Base-by-base conservation (phyloP, 35 echinoderm and acorn worm genomes). In the Ptychodera flava region DNA sequence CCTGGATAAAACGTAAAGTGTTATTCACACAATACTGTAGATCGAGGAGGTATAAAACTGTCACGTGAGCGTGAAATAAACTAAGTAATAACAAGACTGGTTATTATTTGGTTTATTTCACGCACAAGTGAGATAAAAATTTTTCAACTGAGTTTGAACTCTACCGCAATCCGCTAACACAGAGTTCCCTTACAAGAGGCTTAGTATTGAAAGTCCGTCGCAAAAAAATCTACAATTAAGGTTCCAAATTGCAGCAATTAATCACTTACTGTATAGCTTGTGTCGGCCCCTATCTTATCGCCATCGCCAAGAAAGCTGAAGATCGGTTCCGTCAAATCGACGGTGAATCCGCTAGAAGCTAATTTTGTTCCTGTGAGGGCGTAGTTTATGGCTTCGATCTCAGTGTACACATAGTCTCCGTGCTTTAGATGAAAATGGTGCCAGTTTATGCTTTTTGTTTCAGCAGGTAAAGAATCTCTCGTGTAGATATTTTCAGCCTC, bases 391-490 rank as follows among this genome's bases (percentile, higher is more conserved):
- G n/a, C n/a, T n/a, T n/a, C n/a, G n/a, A n/a, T n/a, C n/a, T n/a
- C n/a, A n/a, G n/a, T n/a, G n/a, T n/a, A 90, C 1, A 90, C 88
- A 31, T 90, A 33, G 35, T 90, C 88, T 28, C 82, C 82, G 45
- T 90, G 80, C 29, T 85, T 81, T 22, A 90, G 88, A 35, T 90
- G 88, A 83, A 90, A 90, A 33, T 90, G 88, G 85, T 90, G 88
- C 88, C 88, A 90, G 76, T 90, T 76, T 37, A 90, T 36, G 12
- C 12, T 78, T 33, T 81, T 35, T 34, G 81, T 35, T 14, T 84
- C 33, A 16, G 34, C 45, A 10, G 81, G 64, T 34, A 90, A 52
- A 33, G 88, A 78, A 1, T 90, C 88, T n/a, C 81, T 28, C n/a
- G 53, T 32, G 35, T 90, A 83, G 53, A 90, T 90, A 34, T 78